Percentiles rank a stretch among this genome's conserved stretches.
These are phyloP conservation scores for Brienomyrus longianalis DNA, from an alignment of 2,113 vertebrate species.

Conservation along the genomic window DNA sequence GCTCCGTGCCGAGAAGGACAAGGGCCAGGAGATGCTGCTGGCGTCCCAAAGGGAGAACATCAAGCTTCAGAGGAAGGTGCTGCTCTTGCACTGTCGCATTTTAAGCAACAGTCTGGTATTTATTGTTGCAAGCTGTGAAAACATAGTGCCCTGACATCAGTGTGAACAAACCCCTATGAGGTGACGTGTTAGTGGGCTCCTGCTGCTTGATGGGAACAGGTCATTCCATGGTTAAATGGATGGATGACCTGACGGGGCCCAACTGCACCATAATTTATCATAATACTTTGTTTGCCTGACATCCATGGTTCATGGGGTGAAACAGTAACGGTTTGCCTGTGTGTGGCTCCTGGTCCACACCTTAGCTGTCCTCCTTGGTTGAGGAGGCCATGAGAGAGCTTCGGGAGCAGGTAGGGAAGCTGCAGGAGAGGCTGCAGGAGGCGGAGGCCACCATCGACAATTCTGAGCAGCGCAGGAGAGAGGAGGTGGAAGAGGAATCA, in stretches of 20 bases:
- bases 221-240: neutral
- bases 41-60: constrained; percentile 61
- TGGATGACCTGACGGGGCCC: neutral
- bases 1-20: constrained; percentile 67
- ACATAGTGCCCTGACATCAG: neutral
- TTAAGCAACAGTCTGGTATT: neutral
- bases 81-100: neutral
- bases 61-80: constrained; percentile 61
- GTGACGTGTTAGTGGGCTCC: neutral
- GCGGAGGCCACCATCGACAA: constrained; percentile 45
- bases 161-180: neutral
- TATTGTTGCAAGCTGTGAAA: neutral
- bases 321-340: neutral
- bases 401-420: constrained; percentile 48
- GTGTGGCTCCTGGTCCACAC: neutral
- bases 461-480: constrained; percentile 53
- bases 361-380: constrained; percentile 62
- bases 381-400: constrained; percentile 54
- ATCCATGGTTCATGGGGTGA: neutral
- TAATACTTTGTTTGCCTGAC: neutral
- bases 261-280: neutral
- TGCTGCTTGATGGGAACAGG: neutral
- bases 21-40: constrained; percentile 62
- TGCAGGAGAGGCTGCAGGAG: constrained; percentile 59
- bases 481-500: constrained; percentile 58